These are phyloP conservation scores for Timema podura DNA, from an alignment of 2,888 invertebrate species.

Conservation along the genomic window DNA sequence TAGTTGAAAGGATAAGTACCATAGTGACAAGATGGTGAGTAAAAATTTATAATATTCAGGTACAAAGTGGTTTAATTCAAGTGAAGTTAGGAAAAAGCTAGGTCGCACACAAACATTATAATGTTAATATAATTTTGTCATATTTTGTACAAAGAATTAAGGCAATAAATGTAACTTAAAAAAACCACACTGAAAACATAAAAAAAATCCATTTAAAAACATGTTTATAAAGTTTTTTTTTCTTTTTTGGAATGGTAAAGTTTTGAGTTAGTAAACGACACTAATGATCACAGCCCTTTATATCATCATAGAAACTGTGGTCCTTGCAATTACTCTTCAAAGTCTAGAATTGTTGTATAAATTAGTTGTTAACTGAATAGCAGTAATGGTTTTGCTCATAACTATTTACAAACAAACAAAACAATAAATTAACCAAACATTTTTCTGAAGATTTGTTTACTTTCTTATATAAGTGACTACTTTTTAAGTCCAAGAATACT, in stretches of 20 bases:
- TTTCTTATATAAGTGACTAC: no score
- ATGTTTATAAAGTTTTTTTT: not conserved
- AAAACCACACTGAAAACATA: slow-evolving; percentile 7
- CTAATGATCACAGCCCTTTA: slow-evolving; percentile 13
- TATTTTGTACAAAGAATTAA: slow-evolving; percentile 15
- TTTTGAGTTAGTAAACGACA: slow-evolving; percentile 5
- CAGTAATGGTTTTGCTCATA: no score
- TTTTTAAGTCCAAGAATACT: no score
- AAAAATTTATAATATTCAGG: slow-evolving; percentile 7
- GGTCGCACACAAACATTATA: no score
- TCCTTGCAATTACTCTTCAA: not conserved
- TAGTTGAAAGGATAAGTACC: no score
- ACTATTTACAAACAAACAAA: no score
- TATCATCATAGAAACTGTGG: slow-evolving; percentile 12
- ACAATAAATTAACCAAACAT: no score
- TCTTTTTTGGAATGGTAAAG: slow-evolving; percentile 9
- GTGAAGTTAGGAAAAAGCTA: not conserved
- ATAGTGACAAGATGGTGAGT: not conserved
- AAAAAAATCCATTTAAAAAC: not conserved
- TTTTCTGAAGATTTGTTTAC: no score
- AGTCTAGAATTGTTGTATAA: no score
- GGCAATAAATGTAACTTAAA: not conserved
- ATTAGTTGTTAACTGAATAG: no score
- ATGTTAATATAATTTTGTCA: not conserved
- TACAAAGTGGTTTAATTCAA: slow-evolving; percentile 9